Evolutionary conservation across 2,113 vertebrate species (phyloP).

Genomic region (Mus musculus): GRCm39 chr9:73856501-73857000

Average conservation of each 20-base stretch:
- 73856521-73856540: background rate
- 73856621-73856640: background rate
- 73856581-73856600: background rate
- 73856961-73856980: background rate
- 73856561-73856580: background rate
- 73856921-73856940: background rate
- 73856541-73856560: background rate
- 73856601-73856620: background rate
- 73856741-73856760: background rate
- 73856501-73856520: background rate
- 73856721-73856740: background rate
- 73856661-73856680: background rate
- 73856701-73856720: background rate
- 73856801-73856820: background rate
- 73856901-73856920: background rate
- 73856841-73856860: background rate
- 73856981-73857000: background rate
- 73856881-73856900: background rate
- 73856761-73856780: background rate
- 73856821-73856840: background rate
- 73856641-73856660: background rate
- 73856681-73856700: background rate
- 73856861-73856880: background rate
- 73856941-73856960: background rate
- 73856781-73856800: background rate